Conservation (phyloP, 2,797 vertebrate genomes). For the Pelobates cultripes region DNA sequence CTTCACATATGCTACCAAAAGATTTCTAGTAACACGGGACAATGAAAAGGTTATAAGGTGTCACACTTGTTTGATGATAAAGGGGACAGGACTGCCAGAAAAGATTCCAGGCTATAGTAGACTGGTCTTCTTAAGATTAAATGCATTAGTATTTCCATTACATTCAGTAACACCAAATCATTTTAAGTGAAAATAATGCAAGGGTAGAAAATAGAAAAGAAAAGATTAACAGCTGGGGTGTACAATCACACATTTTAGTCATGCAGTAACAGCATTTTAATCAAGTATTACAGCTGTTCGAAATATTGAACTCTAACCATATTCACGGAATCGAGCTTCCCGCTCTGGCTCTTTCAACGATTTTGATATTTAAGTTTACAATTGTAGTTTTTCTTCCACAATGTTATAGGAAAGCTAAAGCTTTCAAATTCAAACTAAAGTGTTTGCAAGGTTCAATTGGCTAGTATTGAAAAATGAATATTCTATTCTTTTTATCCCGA, state of each 20-base stretch:
- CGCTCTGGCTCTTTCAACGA: conserved; percentile 38
- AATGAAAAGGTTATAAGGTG: conserved; percentile 33
- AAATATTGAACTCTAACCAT: conserved; percentile 45
- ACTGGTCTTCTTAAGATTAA: conserved; percentile 30
- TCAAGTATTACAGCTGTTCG: conserved; percentile 43
- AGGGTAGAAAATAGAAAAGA: conserved; percentile 13
- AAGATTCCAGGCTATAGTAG: conserved; percentile 24
- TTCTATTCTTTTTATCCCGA: conserved; percentile 17
- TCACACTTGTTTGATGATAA: conserved; percentile 35
- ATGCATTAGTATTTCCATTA: conserved; percentile 34
- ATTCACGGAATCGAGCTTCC: conserved; percentile 41
- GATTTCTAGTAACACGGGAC: conserved; percentile 30
- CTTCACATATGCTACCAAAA: conserved; percentile 18
- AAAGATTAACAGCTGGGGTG: conserved; percentile 52
- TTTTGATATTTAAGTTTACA: conserved; percentile 48
- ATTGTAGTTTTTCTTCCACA: conserved; percentile 29
- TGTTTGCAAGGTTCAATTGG: conserved; percentile 25
- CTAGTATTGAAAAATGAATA: conserved; percentile 9
- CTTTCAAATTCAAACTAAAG: conserved; percentile 40
- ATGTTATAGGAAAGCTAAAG: conserved; percentile 28
- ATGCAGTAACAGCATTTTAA: conserved; percentile 46
- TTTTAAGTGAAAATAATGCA: conserved; percentile 48
- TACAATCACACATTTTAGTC: conserved; percentile 35
- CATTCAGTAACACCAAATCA: conserved; percentile 31
- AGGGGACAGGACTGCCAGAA: conserved; percentile 19